A percentile compares a stretch with the other conserved stretches of the same genome.
Conservation (phyloP, 2,888 invertebrate genomes). For the Patella pellucida region DNA sequence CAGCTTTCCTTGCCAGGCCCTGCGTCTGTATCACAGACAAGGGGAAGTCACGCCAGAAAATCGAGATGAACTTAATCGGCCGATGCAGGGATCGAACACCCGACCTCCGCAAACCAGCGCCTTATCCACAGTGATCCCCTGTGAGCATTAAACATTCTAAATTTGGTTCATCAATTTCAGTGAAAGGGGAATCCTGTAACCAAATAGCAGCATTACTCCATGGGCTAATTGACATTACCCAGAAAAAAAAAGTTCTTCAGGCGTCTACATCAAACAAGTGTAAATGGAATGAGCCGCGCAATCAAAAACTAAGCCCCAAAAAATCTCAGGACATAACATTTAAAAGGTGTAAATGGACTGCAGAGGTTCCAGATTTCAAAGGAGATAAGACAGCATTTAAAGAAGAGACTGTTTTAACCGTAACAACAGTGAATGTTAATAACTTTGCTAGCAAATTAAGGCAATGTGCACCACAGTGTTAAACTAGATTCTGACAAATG, state of each 20-base stretch:
- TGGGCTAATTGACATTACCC: constrained; percentile 25
- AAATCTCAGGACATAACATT: constrained; percentile 8
- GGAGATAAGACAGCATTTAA: neutral
- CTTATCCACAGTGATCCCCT: no score
- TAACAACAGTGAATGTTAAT: neutral
- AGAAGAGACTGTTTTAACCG: neutral
- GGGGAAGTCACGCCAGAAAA: no score
- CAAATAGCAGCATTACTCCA: constrained; percentile 29
- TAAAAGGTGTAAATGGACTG: neutral
- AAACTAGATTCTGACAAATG: constrained; percentile 3
- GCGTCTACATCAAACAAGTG: constrained; percentile 22
- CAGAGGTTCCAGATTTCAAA: neutral
- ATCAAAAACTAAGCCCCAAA: constrained; percentile 25
- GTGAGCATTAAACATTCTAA: no score
- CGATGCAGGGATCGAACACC: no score
- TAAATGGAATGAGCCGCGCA: constrained; percentile 27
- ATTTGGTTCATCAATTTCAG: neutral
- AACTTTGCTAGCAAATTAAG: neutral
- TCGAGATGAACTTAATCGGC: no score
- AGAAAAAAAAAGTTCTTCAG: constrained; percentile 22
- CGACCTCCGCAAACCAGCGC: no score
- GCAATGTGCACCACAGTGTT: neutral
- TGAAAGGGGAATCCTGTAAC: constrained; percentile 15
- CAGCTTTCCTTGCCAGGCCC: no score
- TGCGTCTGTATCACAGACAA: no score